Conservation (phyloP, 2,797 vertebrate genomes). For the Pseudomugil gertrudae region DNA sequence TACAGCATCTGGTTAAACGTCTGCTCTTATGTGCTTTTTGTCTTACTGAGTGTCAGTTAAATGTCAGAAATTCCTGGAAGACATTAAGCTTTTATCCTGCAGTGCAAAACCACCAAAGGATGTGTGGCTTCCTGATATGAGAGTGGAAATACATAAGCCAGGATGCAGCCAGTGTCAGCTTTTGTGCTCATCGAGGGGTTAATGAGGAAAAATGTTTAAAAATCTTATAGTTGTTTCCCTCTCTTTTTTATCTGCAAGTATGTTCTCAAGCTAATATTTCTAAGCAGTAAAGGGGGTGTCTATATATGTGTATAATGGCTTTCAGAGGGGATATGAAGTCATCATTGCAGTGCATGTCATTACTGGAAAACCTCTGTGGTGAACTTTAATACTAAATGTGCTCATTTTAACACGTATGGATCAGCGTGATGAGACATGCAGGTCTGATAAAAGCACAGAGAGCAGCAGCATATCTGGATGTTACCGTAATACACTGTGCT, state of each 20-base stretch:
- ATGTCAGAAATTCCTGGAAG: neutral
- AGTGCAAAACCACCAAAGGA: neutral
- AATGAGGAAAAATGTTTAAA: constrained; percentile 13
- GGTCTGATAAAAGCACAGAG: constrained; percentile 20
- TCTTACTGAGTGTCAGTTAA: neutral
- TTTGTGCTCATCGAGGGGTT: constrained; percentile 14
- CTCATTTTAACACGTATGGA: neutral
- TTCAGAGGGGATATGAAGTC: constrained; percentile 24
- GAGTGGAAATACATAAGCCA: constrained; percentile 14
- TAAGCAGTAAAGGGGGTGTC: constrained; percentile 25
- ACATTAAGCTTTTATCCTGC: constrained; percentile 1
- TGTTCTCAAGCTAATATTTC: constrained; percentile 46
- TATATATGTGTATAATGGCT: constrained; percentile 58
- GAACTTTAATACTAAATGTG: neutral
- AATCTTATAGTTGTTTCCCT: constrained; percentile 13
- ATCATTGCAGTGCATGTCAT: constrained; percentile 7
- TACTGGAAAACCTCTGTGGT: constrained; percentile 7
- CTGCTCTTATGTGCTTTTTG: neutral
- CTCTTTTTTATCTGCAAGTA: constrained; percentile 11
- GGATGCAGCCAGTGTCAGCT: constrained; percentile 26
- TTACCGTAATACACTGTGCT: constrained; percentile 1
- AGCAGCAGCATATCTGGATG: constrained; percentile 32
- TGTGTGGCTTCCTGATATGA: constrained; percentile 11
- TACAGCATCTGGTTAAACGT: neutral
- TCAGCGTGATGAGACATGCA: constrained; percentile 3